Percentiles rank a stretch among this genome's conserved stretches.
Evolutionary conservation across 2,113 vertebrate species (phyloP).

Genomic region (Strigops habroptila): DNA sequence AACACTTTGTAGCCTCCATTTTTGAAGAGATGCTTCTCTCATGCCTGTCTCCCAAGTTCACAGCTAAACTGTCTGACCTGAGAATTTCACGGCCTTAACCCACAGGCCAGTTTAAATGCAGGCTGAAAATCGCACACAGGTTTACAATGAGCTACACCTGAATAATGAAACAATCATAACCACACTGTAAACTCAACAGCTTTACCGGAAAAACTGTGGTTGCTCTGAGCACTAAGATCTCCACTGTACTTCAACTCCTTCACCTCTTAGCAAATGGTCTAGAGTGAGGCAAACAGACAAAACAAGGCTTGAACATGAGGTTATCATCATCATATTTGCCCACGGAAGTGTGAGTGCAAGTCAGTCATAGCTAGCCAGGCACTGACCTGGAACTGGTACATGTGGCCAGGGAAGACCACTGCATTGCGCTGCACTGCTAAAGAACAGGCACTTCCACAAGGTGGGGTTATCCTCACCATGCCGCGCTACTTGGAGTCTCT

Average conservation of each 20-base stretch:
- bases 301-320: neutral
- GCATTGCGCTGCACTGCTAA: no score
- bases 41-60: neutral
- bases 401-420: rapidly evolving
- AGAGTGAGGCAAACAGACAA: neutral
- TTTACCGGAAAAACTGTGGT: neutral
- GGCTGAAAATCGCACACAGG: neutral
- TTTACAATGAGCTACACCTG: neutral
- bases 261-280: neutral
- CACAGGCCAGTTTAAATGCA: neutral
- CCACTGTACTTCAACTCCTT: neutral
- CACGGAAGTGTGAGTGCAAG: neutral
- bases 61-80: neutral
- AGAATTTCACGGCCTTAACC: neutral
- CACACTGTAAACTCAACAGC: neutral
- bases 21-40: neutral
- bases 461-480: neutral
- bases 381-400: neutral
- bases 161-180: neutral
- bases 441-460: rapidly evolving
- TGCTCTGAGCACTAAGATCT: neutral
- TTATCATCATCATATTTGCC: neutral
- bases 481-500: neutral
- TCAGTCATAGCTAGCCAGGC: neutral
- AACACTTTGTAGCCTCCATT: neutral